Base-by-base conservation (phyloP, 2,797 vertebrate species). In the Prionace glauca region DNA sequence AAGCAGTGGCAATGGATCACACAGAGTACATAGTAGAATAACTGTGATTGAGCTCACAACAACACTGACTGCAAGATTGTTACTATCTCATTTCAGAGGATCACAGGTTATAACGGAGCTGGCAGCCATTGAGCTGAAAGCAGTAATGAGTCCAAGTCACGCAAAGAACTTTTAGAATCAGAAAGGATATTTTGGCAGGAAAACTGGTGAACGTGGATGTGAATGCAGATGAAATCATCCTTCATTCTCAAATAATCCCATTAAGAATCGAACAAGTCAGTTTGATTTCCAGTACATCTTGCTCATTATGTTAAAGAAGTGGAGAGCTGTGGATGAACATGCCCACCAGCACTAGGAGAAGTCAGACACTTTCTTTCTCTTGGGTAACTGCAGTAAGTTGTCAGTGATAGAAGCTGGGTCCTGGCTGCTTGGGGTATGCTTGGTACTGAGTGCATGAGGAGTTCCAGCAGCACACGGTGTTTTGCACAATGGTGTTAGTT, bases 371-470 rank as follows among this genome's bases (percentile, higher is more conserved):
- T 99, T 99, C 96, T 98, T 98, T 96, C 99, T 98, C 96, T 98
- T 99, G 0, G 99, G 99, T 50, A 99, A 98, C 96, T 99, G 98
- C 95, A 99, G 97, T 96, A 99, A 97, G 97, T 99, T 97, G 97
- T 99, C 99, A 0, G 99, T 99, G 97, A 99, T 99, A 3, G 99
- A 99, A 9, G 99, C 97, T 0, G 98, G 97, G 96, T 99, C 99
- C 96, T 99, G 98, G 95, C 98, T 97, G 24, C 97, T 97, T 0
- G 99, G 99, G 0, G 99, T 99, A 86, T 97, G 98, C 95, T 97
- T 97, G 96, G 96, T 96, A 95, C 96, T 97, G 96, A 97, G 96
- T 0, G 98, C 97, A 0, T 98, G 98, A 0, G 98, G 99, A 2
- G 99, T 99, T 96, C 97, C 96, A 0, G 97, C 96, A 4, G 99